These are phyloP conservation scores for Candidula unifasciata DNA, from an alignment of 2,888 invertebrate genomes.

Conservation along the genomic window DNA sequence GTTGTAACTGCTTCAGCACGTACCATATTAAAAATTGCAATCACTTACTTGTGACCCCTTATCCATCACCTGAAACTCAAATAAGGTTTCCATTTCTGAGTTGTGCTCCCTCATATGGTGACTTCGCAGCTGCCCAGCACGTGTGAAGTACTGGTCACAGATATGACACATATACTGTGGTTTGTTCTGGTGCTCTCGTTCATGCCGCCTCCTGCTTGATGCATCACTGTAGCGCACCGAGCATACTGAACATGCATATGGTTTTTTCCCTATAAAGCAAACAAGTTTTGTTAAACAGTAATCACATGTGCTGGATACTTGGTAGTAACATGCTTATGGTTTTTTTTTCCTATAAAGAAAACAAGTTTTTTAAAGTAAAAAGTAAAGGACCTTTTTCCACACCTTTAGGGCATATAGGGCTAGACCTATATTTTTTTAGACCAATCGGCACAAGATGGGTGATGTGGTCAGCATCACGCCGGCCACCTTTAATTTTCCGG, in stretches of 20 bases:
- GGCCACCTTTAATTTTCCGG: no score
- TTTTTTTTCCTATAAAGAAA: background rate
- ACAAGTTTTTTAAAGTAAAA: no score
- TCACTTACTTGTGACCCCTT: constrained; percentile 19
- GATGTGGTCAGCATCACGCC: no score
- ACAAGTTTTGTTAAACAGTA: background rate
- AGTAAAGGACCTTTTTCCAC: no score
- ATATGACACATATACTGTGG: constrained; percentile 71
- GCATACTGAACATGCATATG: constrained; percentile 73
- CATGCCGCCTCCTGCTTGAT: constrained; percentile 73
- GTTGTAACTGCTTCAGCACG: no score
- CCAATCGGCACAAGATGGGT: no score
- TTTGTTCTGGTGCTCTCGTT: constrained; percentile 70
- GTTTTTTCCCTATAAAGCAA: constrained; percentile 68
- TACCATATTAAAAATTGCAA: background rate
- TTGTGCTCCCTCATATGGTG: constrained; percentile 63
- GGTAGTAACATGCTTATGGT: background rate
- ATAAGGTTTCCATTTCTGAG: constrained; percentile 34
- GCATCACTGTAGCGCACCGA: constrained; percentile 73
- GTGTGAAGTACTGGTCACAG: constrained; percentile 72
- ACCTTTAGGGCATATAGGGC: no score
- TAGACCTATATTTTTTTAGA: no score
- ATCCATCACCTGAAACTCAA: constrained; percentile 41
- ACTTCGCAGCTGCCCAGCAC: constrained; percentile 69
- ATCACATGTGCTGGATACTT: no score